These are phyloP conservation scores for Muricea muricata DNA, from an alignment of 92 coral and sea anemone genomes.

Conservation along the genomic window DNA sequence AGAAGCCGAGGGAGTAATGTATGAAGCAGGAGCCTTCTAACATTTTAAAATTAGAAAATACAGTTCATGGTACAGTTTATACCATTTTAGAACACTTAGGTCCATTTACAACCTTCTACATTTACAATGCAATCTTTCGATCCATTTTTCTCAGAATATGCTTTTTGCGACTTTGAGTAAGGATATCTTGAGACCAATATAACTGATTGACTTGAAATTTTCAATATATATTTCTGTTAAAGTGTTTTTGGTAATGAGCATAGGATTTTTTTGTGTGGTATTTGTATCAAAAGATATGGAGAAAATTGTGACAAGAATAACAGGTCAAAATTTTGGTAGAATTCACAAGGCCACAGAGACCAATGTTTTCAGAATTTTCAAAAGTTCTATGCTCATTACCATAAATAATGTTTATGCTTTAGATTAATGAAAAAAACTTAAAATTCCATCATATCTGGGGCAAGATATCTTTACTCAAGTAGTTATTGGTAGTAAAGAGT, in stretches of 20 bases:
- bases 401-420: constrained; percentile 28
- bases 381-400: constrained; percentile 55
- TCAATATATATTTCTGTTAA: constrained; percentile 25
- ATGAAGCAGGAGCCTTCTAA: constrained; percentile 51
- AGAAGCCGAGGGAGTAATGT: constrained; percentile 50
- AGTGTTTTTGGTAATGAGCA: constrained; percentile 43
- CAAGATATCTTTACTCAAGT: constrained; percentile 56
- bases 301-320: neutral
- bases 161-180: constrained; percentile 40
- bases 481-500: constrained; percentile 29
- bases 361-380: constrained; percentile 30
- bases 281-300: neutral
- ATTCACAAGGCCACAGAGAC: neutral
- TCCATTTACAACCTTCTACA: neutral
- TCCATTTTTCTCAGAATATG: constrained; percentile 25
- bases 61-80: neutral
- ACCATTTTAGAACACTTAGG: neutral
- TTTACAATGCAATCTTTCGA: constrained; percentile 13
- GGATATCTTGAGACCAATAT: constrained; percentile 48
- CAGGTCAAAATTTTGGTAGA: neutral
- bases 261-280: neutral
- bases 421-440: constrained; percentile 11
- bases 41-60: neutral
- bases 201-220: constrained; percentile 59
- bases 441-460: constrained; percentile 17